phyloP scores from a whole-genome alignment of 2,888 invertebrate genomes.

The Rambutsinella grinnellia region DNA sequence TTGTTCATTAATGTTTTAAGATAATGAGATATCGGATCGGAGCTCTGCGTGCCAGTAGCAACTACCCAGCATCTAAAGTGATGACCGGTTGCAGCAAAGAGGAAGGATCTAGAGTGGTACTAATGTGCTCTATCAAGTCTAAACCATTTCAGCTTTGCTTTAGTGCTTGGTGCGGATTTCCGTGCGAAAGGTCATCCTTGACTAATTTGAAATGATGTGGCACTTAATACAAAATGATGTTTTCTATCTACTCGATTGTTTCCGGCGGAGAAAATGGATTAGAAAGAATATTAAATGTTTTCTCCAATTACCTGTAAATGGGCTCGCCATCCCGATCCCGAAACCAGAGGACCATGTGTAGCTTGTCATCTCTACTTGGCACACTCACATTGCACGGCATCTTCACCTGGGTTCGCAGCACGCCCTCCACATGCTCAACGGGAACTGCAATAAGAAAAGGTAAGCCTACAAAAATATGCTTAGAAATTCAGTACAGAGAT shows the following conservation, averaged over 20 bases:
- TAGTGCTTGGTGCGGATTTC: slow-evolving; percentile 15
- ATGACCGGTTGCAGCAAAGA: too few species aligned
- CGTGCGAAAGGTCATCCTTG: slow-evolving; percentile 47
- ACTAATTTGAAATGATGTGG: slow-evolving; percentile 44
- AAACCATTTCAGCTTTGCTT: slow-evolving; percentile 5
- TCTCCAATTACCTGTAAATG: slow-evolving; percentile 82
- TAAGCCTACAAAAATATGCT: slow-evolving; percentile 67
- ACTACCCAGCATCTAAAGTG: not conserved
- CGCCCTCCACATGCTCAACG: slow-evolving; percentile 84
- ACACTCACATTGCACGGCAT: slow-evolving; percentile 90
- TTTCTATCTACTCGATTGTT: slow-evolving; percentile 16
- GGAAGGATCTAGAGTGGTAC: slow-evolving; percentile 41
- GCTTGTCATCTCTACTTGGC: slow-evolving; percentile 82
- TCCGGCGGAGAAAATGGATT: slow-evolving; percentile 11
- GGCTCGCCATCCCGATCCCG: slow-evolving; percentile 87
- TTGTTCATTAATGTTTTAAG: slow-evolving; percentile 50
- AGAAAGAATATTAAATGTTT: slow-evolving; percentile 16
- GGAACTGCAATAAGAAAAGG: slow-evolving; percentile 77
- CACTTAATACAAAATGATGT: slow-evolving; percentile 35
- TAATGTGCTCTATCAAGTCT: slow-evolving; percentile 33
- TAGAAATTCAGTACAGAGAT: slow-evolving; percentile 53
- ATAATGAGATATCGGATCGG: slow-evolving; percentile 53
- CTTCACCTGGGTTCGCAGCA: slow-evolving; percentile 83
- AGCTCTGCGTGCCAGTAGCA: slow-evolving; percentile 35
- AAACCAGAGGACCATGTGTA: slow-evolving; percentile 92